Base-by-base conservation (phyloP, 2,113 vertebrate genomes). In the Stegastes partitus region DNA sequence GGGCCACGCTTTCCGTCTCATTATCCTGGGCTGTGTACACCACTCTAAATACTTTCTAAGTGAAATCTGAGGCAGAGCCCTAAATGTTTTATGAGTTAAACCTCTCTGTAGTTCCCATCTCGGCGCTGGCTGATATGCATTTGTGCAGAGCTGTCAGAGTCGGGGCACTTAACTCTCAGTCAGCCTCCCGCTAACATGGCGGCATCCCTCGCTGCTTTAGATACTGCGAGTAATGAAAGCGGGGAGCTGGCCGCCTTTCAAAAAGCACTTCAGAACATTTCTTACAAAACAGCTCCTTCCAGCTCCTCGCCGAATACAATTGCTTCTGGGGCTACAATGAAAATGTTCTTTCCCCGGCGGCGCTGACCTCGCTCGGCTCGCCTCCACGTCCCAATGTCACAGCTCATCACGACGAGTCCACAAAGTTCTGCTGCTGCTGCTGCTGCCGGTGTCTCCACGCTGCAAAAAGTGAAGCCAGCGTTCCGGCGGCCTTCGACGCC, bases 31-130 rank as follows among this genome's bases (percentile, higher is more conserved):
- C 72, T 62, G 57, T 57, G 67, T 79, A 39, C 75, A 49, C 58
- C 7, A 47, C 75, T 88, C 75, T 82, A 85, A 90, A 90, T 79
- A 81, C 69, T 83, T 79, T 84, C 82, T 77, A 77, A 85, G 86
- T 79, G 77, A 76, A 84, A 85, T 89, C 55, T 67, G 77, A 81
- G 69, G 81, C 83, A 54, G 67, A 42, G 47, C 66, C 51, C 64
- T 92, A 72, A 91, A 93, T 91, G 81, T 92, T 92, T 90, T 68
- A 92, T 88, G 81, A 89, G 84, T 87, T 74, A 83, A 83, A 88
- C 56, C 82, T 84, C 88, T 83, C 56, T 79, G 79, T 81, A 80
- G 82, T 79, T 87, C 78, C 85, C 83, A 71, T 84, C 82, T 82
- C 64, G 6, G 66, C 78, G 63, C 69, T 3, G 77, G 75, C 68